These are phyloP conservation scores for Pelmatolapia mariae DNA, from an alignment of 2,113 vertebrate species.

Conservation along the genomic window DNA sequence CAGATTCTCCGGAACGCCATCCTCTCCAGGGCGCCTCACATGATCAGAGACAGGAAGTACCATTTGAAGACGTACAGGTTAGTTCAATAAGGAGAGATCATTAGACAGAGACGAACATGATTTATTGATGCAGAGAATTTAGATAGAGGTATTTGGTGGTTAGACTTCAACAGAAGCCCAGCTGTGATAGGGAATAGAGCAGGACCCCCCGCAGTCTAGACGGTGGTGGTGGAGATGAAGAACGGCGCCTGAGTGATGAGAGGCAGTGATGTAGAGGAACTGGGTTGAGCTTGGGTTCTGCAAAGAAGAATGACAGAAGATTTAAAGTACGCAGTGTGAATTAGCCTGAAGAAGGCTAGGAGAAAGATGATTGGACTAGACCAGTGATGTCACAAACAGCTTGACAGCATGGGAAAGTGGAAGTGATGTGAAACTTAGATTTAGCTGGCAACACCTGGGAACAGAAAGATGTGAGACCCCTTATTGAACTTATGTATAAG, in stretches of 20 bases:
- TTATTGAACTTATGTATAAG: neutral
- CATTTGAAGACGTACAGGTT: conserved; percentile 96
- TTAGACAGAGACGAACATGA: neutral
- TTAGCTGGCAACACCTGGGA: neutral
- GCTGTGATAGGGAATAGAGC: neutral
- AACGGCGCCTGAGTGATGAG: too few relatives aligned
- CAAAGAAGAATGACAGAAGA: neutral
- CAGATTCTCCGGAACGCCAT: conserved; percentile 87
- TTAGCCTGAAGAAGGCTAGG: neutral
- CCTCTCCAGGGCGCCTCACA: conserved; percentile 88
- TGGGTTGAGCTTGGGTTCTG: too few relatives aligned
- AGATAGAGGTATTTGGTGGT: neutral
- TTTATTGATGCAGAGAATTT: neutral
- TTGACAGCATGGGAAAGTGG: neutral
- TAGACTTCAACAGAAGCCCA: neutral
- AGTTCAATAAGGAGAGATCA: neutral
- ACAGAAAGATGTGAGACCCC: neutral
- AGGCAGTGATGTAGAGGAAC: too few relatives aligned
- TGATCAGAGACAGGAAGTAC: conserved; percentile 98
- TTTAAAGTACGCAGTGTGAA: neutral
- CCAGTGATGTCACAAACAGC: neutral
- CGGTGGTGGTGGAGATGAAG: neutral
- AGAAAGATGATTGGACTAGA: neutral
- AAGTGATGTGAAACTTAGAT: neutral
- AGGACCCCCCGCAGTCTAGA: neutral